phyloP scores from a whole-genome alignment of 2,888 invertebrate genomes.

The Hyalella azteca region DNA sequence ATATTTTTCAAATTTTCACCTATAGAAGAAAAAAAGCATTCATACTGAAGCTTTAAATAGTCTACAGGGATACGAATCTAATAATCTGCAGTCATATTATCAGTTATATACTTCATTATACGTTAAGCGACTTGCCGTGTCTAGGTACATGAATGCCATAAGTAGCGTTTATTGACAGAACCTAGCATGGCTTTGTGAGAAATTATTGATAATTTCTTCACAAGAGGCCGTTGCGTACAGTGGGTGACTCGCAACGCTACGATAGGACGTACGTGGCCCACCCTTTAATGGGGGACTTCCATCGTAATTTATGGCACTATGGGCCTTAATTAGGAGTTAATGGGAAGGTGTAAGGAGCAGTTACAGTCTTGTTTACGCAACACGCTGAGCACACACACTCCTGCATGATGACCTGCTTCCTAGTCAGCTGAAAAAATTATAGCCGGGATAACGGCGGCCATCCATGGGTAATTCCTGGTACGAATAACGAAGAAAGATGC shows the following conservation, averaged over 20 bases:
- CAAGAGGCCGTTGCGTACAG: not conserved
- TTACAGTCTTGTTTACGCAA: conserved; percentile 14
- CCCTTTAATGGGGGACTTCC: conserved; percentile 4
- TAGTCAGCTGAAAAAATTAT: too few relatives aligned
- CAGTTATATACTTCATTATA: too few relatives aligned
- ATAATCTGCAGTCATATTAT: too few relatives aligned
- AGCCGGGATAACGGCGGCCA: too few relatives aligned
- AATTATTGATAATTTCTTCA: conserved; percentile 2
- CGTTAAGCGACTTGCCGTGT: not conserved
- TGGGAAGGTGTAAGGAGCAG: conserved; percentile 17
- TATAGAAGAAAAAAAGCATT: too few relatives aligned
- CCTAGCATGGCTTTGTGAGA: not conserved
- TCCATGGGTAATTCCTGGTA: too few relatives aligned
- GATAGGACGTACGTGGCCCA: conserved; percentile 10
- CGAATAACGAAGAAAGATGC: too few relatives aligned
- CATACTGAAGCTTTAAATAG: too few relatives aligned
- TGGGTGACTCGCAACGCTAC: not conserved
- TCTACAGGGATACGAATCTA: too few relatives aligned
- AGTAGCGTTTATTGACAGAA: conserved; percentile 15
- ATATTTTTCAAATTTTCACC: too few relatives aligned
- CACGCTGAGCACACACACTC: not conserved
- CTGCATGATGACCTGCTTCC: too few relatives aligned
- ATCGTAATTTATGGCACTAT: not conserved
- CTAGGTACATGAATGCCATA: not conserved
- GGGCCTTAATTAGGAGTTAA: conserved; percentile 5